These are phyloP conservation scores for Saturnia pavonia DNA, from an alignment of 2,888 invertebrate species.

Conservation along the genomic window DNA sequence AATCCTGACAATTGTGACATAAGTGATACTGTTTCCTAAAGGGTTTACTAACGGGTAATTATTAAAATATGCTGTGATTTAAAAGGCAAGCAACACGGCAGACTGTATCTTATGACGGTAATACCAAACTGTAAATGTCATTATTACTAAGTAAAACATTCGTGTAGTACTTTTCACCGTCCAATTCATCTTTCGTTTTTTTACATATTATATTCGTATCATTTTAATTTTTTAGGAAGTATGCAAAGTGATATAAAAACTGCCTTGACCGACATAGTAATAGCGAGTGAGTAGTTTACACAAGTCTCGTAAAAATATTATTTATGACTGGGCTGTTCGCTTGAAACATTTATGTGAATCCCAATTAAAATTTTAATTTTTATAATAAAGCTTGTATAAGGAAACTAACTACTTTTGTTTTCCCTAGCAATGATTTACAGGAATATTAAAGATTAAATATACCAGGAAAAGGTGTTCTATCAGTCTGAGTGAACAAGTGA, in stretches of 20 bases:
- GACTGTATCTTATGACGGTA: not conserved
- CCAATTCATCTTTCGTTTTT: not conserved
- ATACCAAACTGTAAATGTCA: not conserved
- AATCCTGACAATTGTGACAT: not conserved
- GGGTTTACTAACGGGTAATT: not conserved
- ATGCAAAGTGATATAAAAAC: constrained; percentile 4
- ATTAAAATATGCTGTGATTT: not conserved
- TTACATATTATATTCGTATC: not conserved
- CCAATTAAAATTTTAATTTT: not conserved
- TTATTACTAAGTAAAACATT: no score
- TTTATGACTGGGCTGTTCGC: constrained; percentile 4
- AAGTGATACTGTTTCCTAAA: not conserved
- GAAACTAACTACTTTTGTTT: not conserved
- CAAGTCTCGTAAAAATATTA: not conserved
- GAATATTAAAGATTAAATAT: not conserved
- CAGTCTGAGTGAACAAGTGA: not conserved
- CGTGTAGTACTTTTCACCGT: not conserved
- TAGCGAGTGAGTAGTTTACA: not conserved
- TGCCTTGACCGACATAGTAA: not conserved
- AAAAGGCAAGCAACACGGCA: not conserved
- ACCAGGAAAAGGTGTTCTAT: not conserved
- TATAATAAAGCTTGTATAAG: no score
- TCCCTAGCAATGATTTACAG: not conserved
- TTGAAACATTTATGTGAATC: not conserved
- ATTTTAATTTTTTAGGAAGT: not conserved